Base-by-base conservation (phyloP, 2,113 vertebrate species). In the Chaetura pelagica region DNA sequence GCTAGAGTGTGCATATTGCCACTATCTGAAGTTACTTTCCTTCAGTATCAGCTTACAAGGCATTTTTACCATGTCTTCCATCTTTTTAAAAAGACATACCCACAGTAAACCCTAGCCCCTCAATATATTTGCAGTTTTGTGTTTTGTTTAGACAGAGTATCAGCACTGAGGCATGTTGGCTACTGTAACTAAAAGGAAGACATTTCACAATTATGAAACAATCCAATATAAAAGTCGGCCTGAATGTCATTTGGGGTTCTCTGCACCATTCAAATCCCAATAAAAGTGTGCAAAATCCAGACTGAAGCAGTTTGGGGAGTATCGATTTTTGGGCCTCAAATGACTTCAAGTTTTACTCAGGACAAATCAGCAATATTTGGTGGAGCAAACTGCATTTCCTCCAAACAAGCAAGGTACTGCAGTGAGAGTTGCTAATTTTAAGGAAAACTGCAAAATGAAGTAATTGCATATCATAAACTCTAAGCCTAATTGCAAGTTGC, bases 371-470 rank as follows among this genome's bases (percentile, higher is more conserved):
- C 89, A 79, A 6, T 51, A 79, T 35, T 57, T 51, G 57, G 15
- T 66, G 61, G 46, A 81, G 21, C 64, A 90, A 92, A 55, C 2
- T 20, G 67, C 78, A 20, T 61, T 57, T n/a, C 40, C 23, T 57
- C 54, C 7, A 5, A 87, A 71, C 9, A 73, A 89, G 38, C 1
- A 3, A 94, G 46, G 73, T 48, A 55, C 40, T 67, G 66, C 88
- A 96, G 42, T 51, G 32, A 84, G 76, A 94, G 83, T 54, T 90
- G 88, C 61, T 84, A 46, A 82, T 90, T 89, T 90, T 68, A 90
- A 91, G 66, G 71, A 84, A 96, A 95, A 89, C 52, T 78, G 72
- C 57, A 92, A 96, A 92, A 93, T 79, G 22, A 96, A 86, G 86
- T 82, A 94, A 94, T 58, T 79, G 78, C 44, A 73, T 54, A 78